phyloP scores from a whole-genome alignment of 2,797 vertebrate genomes.

The Gymnoscopelus microlampas region DNA sequence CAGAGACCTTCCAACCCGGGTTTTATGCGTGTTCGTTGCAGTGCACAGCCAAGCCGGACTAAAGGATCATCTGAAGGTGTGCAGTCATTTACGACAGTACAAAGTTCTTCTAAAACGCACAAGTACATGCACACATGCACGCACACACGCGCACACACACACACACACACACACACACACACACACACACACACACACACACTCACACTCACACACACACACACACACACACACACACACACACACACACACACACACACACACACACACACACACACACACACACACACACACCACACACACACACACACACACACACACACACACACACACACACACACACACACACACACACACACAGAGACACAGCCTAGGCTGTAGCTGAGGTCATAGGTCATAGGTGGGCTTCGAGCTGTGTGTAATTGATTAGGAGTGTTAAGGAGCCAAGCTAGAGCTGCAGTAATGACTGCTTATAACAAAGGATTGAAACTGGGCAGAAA shows the following conservation, averaged over 20 bases:
- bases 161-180: background rate
- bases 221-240: background rate
- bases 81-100: background rate
- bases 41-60: too few relatives aligned
- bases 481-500: conserved; percentile 11
- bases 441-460: too few relatives aligned
- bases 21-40: too few relatives aligned
- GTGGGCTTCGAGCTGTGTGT: background rate
- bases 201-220: background rate
- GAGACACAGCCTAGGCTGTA: background rate
- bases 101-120: background rate
- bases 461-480: too few relatives aligned
- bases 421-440: conserved; percentile 5
- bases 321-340: conserved; percentile 2
- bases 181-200: conserved; percentile 12
- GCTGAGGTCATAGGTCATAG: background rate
- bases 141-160: background rate
- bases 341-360: conserved; percentile 11
- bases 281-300: conserved; percentile 2
- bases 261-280: background rate
- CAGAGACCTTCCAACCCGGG: too few relatives aligned
- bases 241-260: background rate
- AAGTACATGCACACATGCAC: background rate
- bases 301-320: conserved; percentile 6
- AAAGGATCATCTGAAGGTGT: too few relatives aligned